Conservation (phyloP, 2,888 invertebrate genomes). For the Rhamphomyia laevipes region DNA sequence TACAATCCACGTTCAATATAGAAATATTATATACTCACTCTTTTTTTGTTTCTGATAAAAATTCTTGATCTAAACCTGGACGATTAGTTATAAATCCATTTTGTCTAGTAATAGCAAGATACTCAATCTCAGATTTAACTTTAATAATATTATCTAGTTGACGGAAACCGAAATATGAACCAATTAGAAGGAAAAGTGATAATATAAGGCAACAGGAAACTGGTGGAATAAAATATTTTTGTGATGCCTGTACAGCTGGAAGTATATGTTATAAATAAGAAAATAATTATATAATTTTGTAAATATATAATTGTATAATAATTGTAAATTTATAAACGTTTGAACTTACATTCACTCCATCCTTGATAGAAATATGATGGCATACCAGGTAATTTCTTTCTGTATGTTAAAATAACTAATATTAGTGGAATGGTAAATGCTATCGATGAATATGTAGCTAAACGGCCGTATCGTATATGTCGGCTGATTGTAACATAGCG, state of each 20-base stretch:
- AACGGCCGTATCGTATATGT: conserved; percentile 19
- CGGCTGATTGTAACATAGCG: conserved; percentile 21
- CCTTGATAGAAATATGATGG: conserved; percentile 36
- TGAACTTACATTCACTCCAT: conserved; percentile 29
- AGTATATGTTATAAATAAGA: conserved; percentile 4
- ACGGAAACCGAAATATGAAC: conserved; percentile 33
- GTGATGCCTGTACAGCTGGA: conserved; percentile 32
- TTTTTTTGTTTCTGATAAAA: conserved; percentile 30
- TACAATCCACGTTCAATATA: not conserved
- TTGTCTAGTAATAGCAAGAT: conserved; percentile 10
- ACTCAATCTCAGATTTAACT: conserved; percentile 14
- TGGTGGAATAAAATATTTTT: conserved; percentile 36
- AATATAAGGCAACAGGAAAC: conserved; percentile 27
- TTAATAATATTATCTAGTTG: conserved; percentile 21
- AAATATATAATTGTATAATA: no score
- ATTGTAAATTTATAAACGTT: not conserved
- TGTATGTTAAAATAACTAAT: conserved; percentile 28
- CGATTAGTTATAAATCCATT: not conserved
- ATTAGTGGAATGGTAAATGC: conserved; percentile 26
- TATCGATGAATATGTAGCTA: conserved; percentile 23
- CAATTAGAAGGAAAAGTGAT: conserved; percentile 26
- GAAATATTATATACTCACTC: conserved; percentile 22
- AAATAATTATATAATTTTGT: not conserved
- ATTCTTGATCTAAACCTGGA: conserved; percentile 19
- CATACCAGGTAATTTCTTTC: conserved; percentile 33